phyloP scores from a whole-genome alignment of 2,113 vertebrate species.

The Argyrosomus japonicus region DNA sequence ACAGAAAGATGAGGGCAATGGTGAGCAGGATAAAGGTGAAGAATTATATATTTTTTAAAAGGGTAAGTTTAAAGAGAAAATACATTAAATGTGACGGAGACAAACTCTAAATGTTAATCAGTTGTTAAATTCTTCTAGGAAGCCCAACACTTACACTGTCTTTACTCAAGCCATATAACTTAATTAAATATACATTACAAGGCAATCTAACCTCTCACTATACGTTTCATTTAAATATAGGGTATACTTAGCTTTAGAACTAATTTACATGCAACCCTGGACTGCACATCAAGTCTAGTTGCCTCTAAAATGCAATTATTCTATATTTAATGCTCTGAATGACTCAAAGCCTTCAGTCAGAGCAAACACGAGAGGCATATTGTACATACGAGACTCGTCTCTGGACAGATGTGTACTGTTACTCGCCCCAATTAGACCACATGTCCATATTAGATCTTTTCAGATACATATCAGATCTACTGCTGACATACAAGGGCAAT shows the following conservation, averaged over 20 bases:
- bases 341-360: too few relatives aligned
- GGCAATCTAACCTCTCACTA: not conserved
- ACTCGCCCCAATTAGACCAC: slow-evolving; percentile 17
- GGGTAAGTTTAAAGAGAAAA: not conserved
- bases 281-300: not conserved
- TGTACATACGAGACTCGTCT: too few relatives aligned
- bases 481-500: slow-evolving; percentile 47
- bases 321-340: not conserved
- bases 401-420: not conserved
- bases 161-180: not conserved
- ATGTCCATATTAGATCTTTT: slow-evolving; percentile 22
- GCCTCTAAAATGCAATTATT: not conserved
- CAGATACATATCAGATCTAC: slow-evolving; percentile 12
- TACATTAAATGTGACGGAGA: slow-evolving; percentile 2
- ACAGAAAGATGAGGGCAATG: slow-evolving; percentile 15
- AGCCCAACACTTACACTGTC: not conserved
- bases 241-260: not conserved
- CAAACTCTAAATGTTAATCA: slow-evolving; percentile 33
- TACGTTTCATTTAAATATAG: not conserved
- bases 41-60: not conserved
- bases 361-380: too few relatives aligned
- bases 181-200: not conserved
- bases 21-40: slow-evolving; percentile 30
- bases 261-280: not conserved
- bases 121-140: not conserved